Conservation (phyloP, 2,888 invertebrate species). For the Euplagia quadripunctaria region DNA sequence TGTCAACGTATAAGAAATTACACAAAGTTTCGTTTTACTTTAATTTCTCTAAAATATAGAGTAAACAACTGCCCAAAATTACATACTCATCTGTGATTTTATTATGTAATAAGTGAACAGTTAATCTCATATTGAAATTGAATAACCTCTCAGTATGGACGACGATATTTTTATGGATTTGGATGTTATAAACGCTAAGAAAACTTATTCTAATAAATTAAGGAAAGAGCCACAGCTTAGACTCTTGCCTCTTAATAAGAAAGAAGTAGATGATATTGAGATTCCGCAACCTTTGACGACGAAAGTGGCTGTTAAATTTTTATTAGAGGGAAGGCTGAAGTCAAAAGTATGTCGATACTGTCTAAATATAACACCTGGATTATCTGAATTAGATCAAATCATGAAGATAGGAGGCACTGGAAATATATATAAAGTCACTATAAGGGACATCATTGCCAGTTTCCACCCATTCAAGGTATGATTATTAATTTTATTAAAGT, state of each 20-base stretch:
- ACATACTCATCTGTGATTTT: conserved; percentile 4
- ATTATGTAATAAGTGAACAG: conserved; percentile 22
- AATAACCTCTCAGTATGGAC: conserved; percentile 58
- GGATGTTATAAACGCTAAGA: conserved; percentile 31
- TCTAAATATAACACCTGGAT: conserved; percentile 59
- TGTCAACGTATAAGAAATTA: conserved; percentile 25
- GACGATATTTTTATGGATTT: conserved; percentile 42
- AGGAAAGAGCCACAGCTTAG: conserved; percentile 16
- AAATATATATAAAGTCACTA: conserved; percentile 70
- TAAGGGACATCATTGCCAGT: conserved; percentile 76
- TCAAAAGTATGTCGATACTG: conserved; percentile 77
- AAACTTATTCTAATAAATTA: conserved; percentile 41
- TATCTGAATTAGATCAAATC: conserved; percentile 74
- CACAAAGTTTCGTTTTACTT: neutral
- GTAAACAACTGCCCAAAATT: neutral
- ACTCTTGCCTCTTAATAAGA: conserved; percentile 8
- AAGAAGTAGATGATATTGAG: neutral
- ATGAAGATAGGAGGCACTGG: conserved; percentile 69
- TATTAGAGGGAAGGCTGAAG: conserved; percentile 71
- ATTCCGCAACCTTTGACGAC: conserved; percentile 61
- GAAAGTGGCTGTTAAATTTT: conserved; percentile 71
- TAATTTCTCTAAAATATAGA: neutral
- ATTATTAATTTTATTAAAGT: conserved; percentile 7
- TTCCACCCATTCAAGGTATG: conserved; percentile 80
- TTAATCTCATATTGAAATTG: neutral